Evolutionary conservation across 2,888 invertebrate genomes (phyloP).

Genomic region (Heliconius hortense): DNA sequence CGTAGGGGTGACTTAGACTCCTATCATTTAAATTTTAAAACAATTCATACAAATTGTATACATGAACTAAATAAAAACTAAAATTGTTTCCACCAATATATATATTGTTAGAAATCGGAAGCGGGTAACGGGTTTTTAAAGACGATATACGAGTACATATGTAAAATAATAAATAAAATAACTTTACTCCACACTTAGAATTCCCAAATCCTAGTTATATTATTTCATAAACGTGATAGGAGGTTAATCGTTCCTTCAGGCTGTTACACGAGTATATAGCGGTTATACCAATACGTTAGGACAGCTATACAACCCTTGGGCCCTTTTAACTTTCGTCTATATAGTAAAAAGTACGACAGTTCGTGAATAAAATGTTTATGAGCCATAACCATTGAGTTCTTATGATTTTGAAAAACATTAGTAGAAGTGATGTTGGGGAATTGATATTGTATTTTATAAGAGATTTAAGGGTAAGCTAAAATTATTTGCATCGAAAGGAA

Average conservation of each 20-base stretch:
- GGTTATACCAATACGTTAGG: constrained; percentile 24
- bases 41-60: too few relatives aligned
- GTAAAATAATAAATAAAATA: background rate
- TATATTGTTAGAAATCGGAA: too few relatives aligned
- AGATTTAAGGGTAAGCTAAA: background rate
- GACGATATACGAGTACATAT: background rate
- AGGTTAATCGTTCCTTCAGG: constrained; percentile 22
- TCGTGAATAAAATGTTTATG: constrained; percentile 14
- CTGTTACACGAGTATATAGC: constrained; percentile 12
- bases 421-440: background rate
- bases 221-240: constrained; percentile 9
- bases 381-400: background rate
- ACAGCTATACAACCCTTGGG: constrained; percentile 25
- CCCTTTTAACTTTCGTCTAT: constrained; percentile 13
- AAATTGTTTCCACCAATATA: too few relatives aligned
- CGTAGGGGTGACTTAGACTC: too few relatives aligned
- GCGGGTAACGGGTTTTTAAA: too few relatives aligned
- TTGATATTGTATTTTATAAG: background rate
- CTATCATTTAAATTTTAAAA: too few relatives aligned
- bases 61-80: too few relatives aligned
- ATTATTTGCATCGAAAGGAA: too few relatives aligned
- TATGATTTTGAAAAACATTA: background rate
- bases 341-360: constrained; percentile 18
- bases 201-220: constrained; percentile 13
- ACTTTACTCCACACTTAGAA: background rate